Conservation (phyloP, 2,797 vertebrate genomes). For the Rhabdomys pumilio region DNA sequence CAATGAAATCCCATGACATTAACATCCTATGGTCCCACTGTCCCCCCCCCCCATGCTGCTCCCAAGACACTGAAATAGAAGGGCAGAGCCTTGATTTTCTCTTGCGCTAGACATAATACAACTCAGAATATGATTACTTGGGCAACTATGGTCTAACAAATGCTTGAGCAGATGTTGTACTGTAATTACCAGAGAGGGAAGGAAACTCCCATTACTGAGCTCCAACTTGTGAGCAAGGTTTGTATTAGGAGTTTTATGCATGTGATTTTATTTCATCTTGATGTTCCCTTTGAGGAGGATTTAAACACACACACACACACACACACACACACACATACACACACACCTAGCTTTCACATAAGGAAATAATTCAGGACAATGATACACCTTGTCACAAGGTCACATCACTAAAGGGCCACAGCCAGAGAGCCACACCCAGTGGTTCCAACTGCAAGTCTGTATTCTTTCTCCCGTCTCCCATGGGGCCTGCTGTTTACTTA, state of each 20-base stretch:
- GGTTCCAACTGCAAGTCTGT: neutral
- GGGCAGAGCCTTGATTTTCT: neutral
- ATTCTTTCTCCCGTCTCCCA: neutral
- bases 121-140: neutral
- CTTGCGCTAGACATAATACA: neutral
- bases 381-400: neutral
- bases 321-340: neutral
- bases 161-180: neutral
- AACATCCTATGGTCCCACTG: neutral
- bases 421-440: constrained; percentile 1
- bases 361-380: constrained; percentile 57
- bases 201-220: constrained; percentile 26
- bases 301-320: neutral
- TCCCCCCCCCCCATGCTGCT: neutral
- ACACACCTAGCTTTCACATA: constrained; percentile 8
- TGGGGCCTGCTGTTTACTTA: constrained; percentile 54
- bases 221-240: neutral
- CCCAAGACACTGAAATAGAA: neutral
- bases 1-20: neutral
- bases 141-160: neutral
- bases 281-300: neutral
- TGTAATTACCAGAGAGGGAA: constrained; percentile 14
- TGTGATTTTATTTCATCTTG: constrained; percentile 29
- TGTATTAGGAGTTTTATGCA: constrained; percentile 13
- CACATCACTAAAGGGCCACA: neutral